Evolutionary conservation across 2,797 vertebrate genomes (phyloP).

Genomic region (Sphenopsis melanotis): DNA sequence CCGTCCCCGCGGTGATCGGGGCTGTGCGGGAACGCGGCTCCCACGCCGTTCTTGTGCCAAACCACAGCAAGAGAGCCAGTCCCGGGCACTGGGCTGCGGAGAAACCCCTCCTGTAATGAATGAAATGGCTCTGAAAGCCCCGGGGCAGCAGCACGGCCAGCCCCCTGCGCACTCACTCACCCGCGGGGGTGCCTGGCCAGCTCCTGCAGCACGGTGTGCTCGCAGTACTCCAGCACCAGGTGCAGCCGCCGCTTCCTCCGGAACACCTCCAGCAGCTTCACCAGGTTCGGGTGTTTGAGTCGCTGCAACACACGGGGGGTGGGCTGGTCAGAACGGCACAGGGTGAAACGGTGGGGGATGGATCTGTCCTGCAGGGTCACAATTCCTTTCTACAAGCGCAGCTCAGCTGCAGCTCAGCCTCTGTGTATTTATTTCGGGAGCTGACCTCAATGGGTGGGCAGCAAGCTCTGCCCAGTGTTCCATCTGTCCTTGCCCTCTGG

Average conservation of each 20-base stretch:
- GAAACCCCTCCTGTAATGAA: not conserved
- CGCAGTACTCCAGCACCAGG: constrained; percentile 95
- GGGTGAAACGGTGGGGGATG: fast-evolving
- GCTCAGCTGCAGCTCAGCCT: not conserved
- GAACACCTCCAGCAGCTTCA: constrained; percentile 94
- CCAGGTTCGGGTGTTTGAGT: constrained; percentile 94
- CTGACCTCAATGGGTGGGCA: not conserved
- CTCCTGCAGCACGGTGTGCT: constrained; percentile 92
- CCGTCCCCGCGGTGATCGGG: not conserved
- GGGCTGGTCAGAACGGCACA: not conserved
- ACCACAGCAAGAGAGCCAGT: not conserved
- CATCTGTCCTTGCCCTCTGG: not conserved
- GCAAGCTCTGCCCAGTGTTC: not conserved
- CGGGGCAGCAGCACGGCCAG: too few species aligned
- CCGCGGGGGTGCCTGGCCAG: constrained; percentile 87
- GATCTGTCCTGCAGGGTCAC: not conserved
- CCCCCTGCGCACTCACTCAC: constrained; percentile 69
- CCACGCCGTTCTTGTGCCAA: not conserved
- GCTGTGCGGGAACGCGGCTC: not conserved
- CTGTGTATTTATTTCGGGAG: not conserved
- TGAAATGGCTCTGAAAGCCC: too few species aligned
- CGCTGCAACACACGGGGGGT: constrained; percentile 75
- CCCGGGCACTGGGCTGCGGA: not conserved
- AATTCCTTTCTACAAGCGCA: not conserved
- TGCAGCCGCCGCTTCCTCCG: constrained; percentile 89